Base-by-base conservation (phyloP, 2,797 vertebrate genomes). In the Pseudochaenichthys georgianus region DNA sequence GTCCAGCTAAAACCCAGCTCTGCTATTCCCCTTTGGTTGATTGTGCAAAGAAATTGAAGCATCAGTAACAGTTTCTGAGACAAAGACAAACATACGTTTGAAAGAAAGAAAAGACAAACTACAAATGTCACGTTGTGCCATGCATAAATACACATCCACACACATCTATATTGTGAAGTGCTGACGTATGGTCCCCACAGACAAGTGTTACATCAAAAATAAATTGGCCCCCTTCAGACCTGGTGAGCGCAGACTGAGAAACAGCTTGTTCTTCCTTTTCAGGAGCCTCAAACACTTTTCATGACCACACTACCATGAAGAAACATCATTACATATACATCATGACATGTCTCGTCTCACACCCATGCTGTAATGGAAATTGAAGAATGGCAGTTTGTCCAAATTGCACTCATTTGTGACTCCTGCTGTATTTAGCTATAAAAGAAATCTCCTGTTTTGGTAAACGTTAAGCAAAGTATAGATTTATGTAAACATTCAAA, bases 11-110 rank as follows among this genome's bases (percentile, higher is more conserved):
- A 95, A 94, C 87, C 91, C 93, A 93, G 87, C 89, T 94, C 90
- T 91, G 91, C 91, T 94, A 92, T 86, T 94, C 94, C 91, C 94
- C 95, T 96, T 97, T 96, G 94, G 94, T 95, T 93, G 82, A 91
- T 91, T 93, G 94, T 95, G 94, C 93, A 94, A 95, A 94, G 91
- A 95, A 94, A 96, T 95, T 88, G 78, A 94, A 93, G 90, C 90
- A 90, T 86, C 81, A 91, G 92, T 94, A 94, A 94, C 93, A 92
- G 91, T 92, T 91, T 88, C 79, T 88, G 89, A 86, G 87, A 91
- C 79, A 82, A 84, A 86, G 83, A 78, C 81, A 21, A 28, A 28
- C 28, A 28, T 53, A 80, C 23, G 68, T 69, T 41, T 16, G n/a
- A 80, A 83, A 73, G n/a, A 64, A 72, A 75, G 43, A 80, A 55